Conservation (phyloP, 2,797 vertebrate genomes). For the Lepilemur ruficaudatus region DNA sequence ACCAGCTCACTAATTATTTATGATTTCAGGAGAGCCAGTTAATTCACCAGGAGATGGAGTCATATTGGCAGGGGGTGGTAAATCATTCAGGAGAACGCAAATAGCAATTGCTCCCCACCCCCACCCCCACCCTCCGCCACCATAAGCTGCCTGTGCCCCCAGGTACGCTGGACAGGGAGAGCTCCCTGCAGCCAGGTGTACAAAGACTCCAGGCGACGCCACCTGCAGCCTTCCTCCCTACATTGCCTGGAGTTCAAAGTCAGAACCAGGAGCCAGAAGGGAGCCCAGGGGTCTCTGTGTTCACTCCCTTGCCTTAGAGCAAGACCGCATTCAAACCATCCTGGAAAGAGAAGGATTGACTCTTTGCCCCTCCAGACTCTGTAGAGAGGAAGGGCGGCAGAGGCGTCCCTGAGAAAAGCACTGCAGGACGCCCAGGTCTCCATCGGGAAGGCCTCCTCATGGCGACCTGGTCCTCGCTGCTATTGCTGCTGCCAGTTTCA, state of each 20-base stretch:
- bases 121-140: no score
- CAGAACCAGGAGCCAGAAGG: background rate
- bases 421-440: background rate
- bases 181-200: background rate
- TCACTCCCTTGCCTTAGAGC: background rate
- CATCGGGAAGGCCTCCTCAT: background rate
- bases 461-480: no score
- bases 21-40: constrained; percentile 67
- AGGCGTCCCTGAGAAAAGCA: background rate
- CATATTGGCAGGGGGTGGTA: background rate
- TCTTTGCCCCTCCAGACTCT: background rate
- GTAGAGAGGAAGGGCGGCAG: background rate
- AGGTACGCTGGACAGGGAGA: background rate
- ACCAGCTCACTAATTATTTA: constrained; percentile 71
- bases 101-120: background rate
- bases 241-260: background rate
- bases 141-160: background rate
- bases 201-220: rapidly evolving
- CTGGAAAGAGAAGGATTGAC: background rate
- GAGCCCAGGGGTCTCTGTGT: background rate
- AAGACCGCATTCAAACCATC: background rate
- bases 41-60: constrained; percentile 54
- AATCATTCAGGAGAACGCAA: background rate
- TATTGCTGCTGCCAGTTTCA: background rate
- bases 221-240: background rate